phyloP scores from a whole-genome alignment of 1,140 invertebrate genomes.

The Euschistus heros region DNA sequence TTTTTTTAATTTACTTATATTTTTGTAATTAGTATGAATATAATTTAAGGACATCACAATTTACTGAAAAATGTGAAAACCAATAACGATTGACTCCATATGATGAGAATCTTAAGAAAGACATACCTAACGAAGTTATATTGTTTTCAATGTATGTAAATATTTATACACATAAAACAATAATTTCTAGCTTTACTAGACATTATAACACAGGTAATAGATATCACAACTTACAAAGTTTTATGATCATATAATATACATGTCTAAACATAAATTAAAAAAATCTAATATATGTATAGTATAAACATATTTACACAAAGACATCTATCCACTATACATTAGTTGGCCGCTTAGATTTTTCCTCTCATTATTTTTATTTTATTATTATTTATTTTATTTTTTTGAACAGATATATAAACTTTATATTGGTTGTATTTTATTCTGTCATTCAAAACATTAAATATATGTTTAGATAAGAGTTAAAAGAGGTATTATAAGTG shows the following conservation, averaged over 20 bases:
- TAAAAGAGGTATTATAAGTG: too few species aligned
- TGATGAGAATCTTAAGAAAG: too few species aligned
- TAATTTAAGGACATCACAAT: not conserved
- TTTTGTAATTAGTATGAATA: constrained; percentile 12
- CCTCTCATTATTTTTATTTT: too few species aligned
- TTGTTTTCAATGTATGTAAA: not conserved
- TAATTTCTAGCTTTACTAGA: not conserved
- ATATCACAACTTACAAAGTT: constrained; percentile 14
- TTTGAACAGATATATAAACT: too few species aligned
- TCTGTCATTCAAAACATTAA: too few species aligned
- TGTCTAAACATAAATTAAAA: not conserved
- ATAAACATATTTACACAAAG: constrained; percentile 12
- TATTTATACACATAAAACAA: not conserved
- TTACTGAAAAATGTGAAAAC: not conserved
- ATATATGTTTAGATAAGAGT: too few species aligned
- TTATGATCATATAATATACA: not conserved
- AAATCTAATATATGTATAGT: not conserved
- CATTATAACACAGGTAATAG: too few species aligned
- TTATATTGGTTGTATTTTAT: too few species aligned
- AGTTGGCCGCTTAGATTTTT: not conserved
- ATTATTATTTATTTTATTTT: too few species aligned
- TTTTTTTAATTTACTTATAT: not conserved
- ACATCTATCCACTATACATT: constrained; percentile 1
- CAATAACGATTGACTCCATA: not conserved
- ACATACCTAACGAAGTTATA: too few species aligned